Percentiles rank a stretch among this genome's conserved stretches.
These are phyloP conservation scores for Brachionichthys hirsutus DNA, from an alignment of 2,113 vertebrate species.

Conservation along the genomic window DNA sequence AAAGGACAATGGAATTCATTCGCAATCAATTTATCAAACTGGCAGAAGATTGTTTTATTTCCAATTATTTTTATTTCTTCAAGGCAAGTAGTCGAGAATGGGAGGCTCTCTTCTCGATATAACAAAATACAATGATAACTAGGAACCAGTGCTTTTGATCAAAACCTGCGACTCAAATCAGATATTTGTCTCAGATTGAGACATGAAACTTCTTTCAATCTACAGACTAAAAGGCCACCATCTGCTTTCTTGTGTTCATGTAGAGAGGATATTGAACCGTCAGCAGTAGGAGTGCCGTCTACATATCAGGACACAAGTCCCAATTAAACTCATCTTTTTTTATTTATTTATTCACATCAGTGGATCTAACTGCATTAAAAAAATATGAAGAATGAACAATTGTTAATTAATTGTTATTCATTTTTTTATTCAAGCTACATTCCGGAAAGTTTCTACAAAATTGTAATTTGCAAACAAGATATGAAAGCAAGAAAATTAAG, in stretches of 20 bases:
- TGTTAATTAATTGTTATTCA: background rate
- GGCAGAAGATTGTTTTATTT: slow-evolving; percentile 69
- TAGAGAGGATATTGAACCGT: slow-evolving; percentile 65
- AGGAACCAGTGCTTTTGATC: slow-evolving; percentile 68
- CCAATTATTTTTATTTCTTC: slow-evolving; percentile 66
- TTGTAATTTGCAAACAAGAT: background rate
- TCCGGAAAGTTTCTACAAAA: background rate
- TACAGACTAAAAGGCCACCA: slow-evolving; percentile 69
- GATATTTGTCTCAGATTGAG: slow-evolving; percentile 65
- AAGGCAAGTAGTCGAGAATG: slow-evolving; percentile 59
- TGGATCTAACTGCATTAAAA: background rate
- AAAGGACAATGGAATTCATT: slow-evolving; percentile 67
- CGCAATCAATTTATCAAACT: slow-evolving; percentile 67
- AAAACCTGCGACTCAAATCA: slow-evolving; percentile 63
- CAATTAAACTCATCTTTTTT: slow-evolving; percentile 28
- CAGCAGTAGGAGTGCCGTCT: slow-evolving; percentile 56
- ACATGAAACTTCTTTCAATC: slow-evolving; percentile 65
- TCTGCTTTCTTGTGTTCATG: slow-evolving; percentile 72
- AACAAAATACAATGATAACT: slow-evolving; percentile 67
- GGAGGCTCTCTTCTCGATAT: slow-evolving; percentile 62
- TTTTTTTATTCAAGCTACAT: slow-evolving; percentile 27
- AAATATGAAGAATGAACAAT: background rate
- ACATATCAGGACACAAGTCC: slow-evolving; percentile 28
- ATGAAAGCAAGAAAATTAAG: too few relatives aligned
- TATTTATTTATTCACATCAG: slow-evolving; percentile 34